Conservation (phyloP, 2,888 invertebrate species). For the Malachius bipustulatus region DNA sequence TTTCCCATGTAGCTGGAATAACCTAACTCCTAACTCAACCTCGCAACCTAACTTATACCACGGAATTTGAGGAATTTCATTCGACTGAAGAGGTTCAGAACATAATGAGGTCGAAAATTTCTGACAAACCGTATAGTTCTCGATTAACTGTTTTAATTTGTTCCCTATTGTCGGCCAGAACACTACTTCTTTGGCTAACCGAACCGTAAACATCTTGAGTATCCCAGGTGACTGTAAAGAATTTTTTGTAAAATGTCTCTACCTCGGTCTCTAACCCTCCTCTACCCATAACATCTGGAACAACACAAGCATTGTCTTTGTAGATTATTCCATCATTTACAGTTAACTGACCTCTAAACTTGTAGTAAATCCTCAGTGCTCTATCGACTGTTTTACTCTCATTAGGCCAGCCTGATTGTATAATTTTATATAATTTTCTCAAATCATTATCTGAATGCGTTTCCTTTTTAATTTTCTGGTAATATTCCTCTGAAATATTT, state of each 20-base stretch:
- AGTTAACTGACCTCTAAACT: slow-evolving; percentile 10
- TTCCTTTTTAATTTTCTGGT: slow-evolving; percentile 12
- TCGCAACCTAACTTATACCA: slow-evolving; percentile 11
- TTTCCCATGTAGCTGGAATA: neutral
- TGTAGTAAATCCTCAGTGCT: slow-evolving; percentile 11
- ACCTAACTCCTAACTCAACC: too few species aligned
- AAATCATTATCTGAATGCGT: slow-evolving; percentile 8
- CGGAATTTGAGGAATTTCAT: slow-evolving; percentile 13
- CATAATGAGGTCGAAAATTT: slow-evolving; percentile 13
- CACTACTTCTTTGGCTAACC: slow-evolving; percentile 12
- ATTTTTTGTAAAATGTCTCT: slow-evolving; percentile 14
- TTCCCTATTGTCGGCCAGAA: slow-evolving; percentile 16
- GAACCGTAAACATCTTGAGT: slow-evolving; percentile 13
- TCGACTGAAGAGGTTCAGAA: slow-evolving; percentile 13
- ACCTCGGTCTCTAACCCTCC: too few species aligned
- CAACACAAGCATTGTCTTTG: slow-evolving; percentile 11
- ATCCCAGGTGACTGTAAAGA: slow-evolving; percentile 15
- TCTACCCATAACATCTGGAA: slow-evolving; percentile 12
- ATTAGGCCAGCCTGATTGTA: slow-evolving; percentile 14
- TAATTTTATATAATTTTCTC: slow-evolving; percentile 7
- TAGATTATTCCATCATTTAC: slow-evolving; percentile 11
- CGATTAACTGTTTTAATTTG: too few species aligned
- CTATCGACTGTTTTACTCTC: slow-evolving; percentile 9
- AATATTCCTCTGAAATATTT: slow-evolving; percentile 12
- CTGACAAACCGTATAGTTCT: slow-evolving; percentile 11